Conservation (phyloP, 2,888 invertebrate genomes). For the Ecliptopera silaceata region DNA sequence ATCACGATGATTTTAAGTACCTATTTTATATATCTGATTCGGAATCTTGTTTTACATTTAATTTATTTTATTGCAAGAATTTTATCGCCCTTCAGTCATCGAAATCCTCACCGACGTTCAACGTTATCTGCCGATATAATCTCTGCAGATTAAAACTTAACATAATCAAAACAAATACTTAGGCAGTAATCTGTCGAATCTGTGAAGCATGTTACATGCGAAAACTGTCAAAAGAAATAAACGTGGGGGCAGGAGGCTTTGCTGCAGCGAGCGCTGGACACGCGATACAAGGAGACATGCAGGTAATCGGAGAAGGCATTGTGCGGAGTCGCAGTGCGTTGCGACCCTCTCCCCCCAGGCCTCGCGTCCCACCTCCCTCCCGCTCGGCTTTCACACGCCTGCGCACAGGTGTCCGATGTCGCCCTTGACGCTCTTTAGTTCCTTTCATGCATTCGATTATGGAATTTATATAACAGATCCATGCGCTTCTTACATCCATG, state of each 20-base stretch:
- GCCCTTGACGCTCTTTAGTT: conserved; percentile 77
- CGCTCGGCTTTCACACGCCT: conserved; percentile 75
- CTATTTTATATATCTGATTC: background rate
- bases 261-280: conserved; percentile 56
- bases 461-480: conserved; percentile 8
- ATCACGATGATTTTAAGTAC: background rate
- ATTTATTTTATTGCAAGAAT: conserved; percentile 11
- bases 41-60: conserved; percentile 2
- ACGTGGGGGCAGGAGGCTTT: conserved; percentile 56
- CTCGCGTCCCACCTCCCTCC: conserved; percentile 37
- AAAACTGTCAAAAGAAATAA: conserved; percentile 75
- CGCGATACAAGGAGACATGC: conserved; percentile 75
- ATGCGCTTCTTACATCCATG: conserved; percentile 16
- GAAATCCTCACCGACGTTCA: conserved; percentile 16
- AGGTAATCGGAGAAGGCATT: conserved; percentile 79
- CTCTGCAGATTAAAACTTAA: conserved; percentile 29
- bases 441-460: conserved; percentile 48
- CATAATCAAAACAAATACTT: conserved; percentile 36
- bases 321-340: conserved; percentile 78
- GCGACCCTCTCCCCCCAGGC: conserved; percentile 51
- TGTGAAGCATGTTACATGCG: conserved; percentile 62
- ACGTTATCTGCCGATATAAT: conserved; percentile 25
- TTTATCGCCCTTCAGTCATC: conserved; percentile 17
- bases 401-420: conserved; percentile 80
- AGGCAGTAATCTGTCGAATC: conserved; percentile 50